phyloP scores from a whole-genome alignment of 2,888 invertebrate genomes.

The Bombylius major region DNA sequence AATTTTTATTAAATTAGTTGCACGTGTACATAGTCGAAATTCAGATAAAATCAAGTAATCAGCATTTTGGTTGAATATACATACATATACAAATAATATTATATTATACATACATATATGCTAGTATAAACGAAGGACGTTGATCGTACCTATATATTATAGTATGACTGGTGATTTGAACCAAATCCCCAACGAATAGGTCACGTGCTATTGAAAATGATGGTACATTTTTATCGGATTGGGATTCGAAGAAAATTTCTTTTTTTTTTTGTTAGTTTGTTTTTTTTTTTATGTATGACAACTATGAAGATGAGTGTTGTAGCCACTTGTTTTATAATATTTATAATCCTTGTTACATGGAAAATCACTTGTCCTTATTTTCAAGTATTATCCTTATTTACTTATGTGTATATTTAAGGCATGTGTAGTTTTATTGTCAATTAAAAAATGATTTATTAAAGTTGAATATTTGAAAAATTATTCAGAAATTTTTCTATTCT shows the following conservation, averaged over 20 bases:
- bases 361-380: slow-evolving; percentile 4
- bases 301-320: not conserved
- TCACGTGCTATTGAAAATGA: slow-evolving; percentile 1
- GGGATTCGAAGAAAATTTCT: not conserved
- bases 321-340: not conserved
- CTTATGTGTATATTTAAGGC: not conserved
- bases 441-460: not conserved
- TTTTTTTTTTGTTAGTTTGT: too few species aligned
- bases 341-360: slow-evolving; percentile 2
- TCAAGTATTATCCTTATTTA: not conserved
- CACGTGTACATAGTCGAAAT: slow-evolving; percentile 2
- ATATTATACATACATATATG: too few species aligned
- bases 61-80: not conserved
- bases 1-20: slow-evolving; percentile 9
- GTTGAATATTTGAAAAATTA: too few species aligned
- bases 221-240: not conserved
- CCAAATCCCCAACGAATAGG: slow-evolving; percentile 2
- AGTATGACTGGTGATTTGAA: not conserved
- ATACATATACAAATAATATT: too few species aligned
- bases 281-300: not conserved
- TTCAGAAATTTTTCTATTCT: too few species aligned
- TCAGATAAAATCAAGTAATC: slow-evolving; percentile 7
- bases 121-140: too few species aligned
- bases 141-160: not conserved
- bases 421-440: not conserved